Conservation (phyloP, 2,797 vertebrate species). For the Paedocypris micromegethes region DNA sequence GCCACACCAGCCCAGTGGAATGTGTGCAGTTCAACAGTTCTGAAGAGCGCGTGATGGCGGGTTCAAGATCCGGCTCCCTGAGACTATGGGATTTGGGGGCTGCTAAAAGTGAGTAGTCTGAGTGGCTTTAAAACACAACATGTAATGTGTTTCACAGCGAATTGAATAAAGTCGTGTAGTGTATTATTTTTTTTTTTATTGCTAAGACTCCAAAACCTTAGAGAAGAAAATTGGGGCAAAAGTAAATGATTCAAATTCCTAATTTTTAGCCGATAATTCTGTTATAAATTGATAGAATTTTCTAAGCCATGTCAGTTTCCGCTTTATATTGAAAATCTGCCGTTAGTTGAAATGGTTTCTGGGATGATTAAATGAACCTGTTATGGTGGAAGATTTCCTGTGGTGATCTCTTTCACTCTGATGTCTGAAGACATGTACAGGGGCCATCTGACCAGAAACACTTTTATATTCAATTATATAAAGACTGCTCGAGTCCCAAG, state of each 20-base stretch:
- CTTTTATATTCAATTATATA: not conserved
- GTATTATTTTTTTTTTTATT: no score
- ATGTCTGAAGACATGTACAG: constrained; percentile 37
- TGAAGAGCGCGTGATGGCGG: constrained; percentile 88
- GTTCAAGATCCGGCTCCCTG: constrained; percentile 92
- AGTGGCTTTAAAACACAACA: not conserved
- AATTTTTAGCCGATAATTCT: no score
- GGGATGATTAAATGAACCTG: constrained; percentile 31
- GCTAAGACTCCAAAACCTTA: no score
- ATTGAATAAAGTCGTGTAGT: no score
- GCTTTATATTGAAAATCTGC: no score
- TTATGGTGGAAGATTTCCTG: constrained; percentile 22
- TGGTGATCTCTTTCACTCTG: constrained; percentile 25
- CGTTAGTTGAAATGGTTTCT: not conserved
- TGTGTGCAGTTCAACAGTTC: constrained; percentile 84
- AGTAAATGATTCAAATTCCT: no score
- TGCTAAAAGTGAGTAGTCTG: constrained; percentile 80
- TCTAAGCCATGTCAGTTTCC: no score
- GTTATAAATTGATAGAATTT: no score
- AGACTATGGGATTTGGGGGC: constrained; percentile 95
- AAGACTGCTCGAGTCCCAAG: not conserved
- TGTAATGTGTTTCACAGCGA: no score
- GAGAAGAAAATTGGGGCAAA: no score
- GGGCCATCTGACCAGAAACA: constrained; percentile 39
- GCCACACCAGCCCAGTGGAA: constrained; percentile 85